Evolutionary conservation across 37 sponge, comb jelly and placozoan genomes (phyloP).

Genomic region (Geodia barretti): DNA sequence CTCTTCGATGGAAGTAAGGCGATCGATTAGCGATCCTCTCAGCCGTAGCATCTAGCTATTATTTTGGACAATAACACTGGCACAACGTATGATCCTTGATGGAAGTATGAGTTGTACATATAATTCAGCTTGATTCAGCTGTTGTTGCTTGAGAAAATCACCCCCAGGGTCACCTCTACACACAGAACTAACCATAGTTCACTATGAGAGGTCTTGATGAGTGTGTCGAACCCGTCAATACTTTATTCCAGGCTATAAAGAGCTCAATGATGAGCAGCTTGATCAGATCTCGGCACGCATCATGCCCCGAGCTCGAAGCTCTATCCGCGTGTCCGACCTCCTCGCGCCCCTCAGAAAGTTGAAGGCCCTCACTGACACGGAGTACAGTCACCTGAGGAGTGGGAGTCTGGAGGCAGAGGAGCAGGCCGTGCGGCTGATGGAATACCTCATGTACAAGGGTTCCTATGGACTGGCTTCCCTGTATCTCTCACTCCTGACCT

Average conservation of each 20-base stretch:
- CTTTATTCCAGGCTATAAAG: not conserved
- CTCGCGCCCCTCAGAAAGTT: constrained; percentile 1
- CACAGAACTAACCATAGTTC: too few relatives aligned
- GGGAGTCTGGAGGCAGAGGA: not conserved
- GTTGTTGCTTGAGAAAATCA: too few relatives aligned
- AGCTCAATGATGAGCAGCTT: not conserved
- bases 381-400: not conserved
- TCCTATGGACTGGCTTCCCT: constrained; percentile 7
- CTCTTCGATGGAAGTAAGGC: not conserved
- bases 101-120: too few relatives aligned
- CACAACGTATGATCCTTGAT: too few relatives aligned
- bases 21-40: too few relatives aligned
- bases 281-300: not conserved
- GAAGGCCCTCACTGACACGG: constrained; percentile 5
- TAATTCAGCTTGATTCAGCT: too few relatives aligned
- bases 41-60: not conserved
- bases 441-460: constrained; percentile 12
- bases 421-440: constrained; percentile 19
- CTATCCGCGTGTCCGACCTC: not conserved
- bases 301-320: not conserved
- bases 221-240: not conserved
- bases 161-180: too few relatives aligned
- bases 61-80: too few relatives aligned
- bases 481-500: constrained; percentile 16
- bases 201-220: too few relatives aligned